These are phyloP conservation scores for Linurgus olivaceus DNA, from an alignment of 2,797 vertebrate species.

Conservation along the genomic window DNA sequence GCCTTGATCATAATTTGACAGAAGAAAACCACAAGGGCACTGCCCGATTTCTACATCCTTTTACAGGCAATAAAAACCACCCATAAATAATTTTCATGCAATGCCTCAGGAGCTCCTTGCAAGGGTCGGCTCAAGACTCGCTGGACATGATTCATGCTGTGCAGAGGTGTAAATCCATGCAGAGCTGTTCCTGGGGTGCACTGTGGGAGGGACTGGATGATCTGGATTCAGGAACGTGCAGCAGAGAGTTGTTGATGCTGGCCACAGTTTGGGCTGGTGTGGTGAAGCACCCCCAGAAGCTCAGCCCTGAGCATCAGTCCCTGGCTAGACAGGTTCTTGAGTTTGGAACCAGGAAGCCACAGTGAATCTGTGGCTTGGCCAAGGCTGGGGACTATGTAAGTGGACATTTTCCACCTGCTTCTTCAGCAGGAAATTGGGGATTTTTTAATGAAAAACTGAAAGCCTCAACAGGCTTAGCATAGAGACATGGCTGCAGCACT, in stretches of 20 bases:
- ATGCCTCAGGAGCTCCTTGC: neutral
- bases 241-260: neutral
- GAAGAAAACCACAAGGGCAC: slow-evolving; percentile 12
- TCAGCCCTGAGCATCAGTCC: neutral
- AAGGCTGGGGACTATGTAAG: neutral
- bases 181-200: neutral
- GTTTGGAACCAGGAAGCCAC: neutral
- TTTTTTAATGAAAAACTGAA: neutral
- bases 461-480: neutral
- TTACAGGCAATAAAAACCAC: slow-evolving; percentile 33
- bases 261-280: accelerated
- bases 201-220: neutral
- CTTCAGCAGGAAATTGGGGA: neutral
- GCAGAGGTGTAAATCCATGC: neutral
- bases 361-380: neutral
- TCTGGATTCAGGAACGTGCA: neutral
- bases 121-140: neutral
- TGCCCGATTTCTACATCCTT: slow-evolving; percentile 19
- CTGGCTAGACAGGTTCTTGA: neutral
- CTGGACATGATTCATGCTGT: neutral
- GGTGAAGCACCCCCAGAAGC: neutral
- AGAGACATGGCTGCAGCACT: neutral
- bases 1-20: slow-evolving; percentile 34
- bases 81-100: slow-evolving; percentile 10
- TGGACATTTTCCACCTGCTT: neutral